Percentiles rank a stretch among this genome's conserved stretches.
Conservation (phyloP, 2,888 invertebrate species). For the Poecilus cupreus region DNA sequence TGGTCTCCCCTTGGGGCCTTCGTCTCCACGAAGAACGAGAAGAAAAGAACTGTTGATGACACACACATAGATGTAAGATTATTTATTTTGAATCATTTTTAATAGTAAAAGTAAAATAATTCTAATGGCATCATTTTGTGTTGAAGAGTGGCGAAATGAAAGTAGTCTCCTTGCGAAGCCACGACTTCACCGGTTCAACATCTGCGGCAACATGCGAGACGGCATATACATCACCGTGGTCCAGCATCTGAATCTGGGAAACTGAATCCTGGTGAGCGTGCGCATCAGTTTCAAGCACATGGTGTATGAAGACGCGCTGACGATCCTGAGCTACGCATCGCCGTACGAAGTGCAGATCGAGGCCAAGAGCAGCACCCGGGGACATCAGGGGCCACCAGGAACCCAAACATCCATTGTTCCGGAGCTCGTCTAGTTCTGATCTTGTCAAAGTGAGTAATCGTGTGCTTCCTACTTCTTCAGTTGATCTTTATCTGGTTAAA, state of each 20-base stretch:
- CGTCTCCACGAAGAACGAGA: constrained; percentile 71
- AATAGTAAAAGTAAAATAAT: too few species aligned
- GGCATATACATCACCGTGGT: constrained; percentile 91
- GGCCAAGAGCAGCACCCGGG: constrained; percentile 76
- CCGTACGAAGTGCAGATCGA: constrained; percentile 91
- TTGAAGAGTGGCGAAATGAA: constrained; percentile 76
- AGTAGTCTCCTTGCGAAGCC: constrained; percentile 85
- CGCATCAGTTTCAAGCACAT: constrained; percentile 92
- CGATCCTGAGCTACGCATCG: constrained; percentile 92
- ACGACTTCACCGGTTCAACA: constrained; percentile 93
- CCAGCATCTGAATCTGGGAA: constrained; percentile 91
- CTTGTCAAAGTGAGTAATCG: constrained; percentile 77
- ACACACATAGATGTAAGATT: constrained; percentile 75
- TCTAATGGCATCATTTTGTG: too few species aligned
- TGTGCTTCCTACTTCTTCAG: too few species aligned
- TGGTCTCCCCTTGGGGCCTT: constrained; percentile 72
- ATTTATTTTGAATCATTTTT: constrained; percentile 21
- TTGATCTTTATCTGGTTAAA: too few species aligned
- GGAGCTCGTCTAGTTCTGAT: constrained; percentile 87
- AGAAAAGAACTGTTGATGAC: constrained; percentile 76
- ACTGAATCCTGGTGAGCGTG: constrained; percentile 89
- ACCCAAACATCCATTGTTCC: constrained; percentile 85
- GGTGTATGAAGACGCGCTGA: constrained; percentile 92
- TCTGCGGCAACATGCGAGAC: constrained; percentile 92
- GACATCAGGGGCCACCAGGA: constrained; percentile 65